Base-by-base conservation (phyloP, 1,140 invertebrate species). In the Apis dorsata region DNA sequence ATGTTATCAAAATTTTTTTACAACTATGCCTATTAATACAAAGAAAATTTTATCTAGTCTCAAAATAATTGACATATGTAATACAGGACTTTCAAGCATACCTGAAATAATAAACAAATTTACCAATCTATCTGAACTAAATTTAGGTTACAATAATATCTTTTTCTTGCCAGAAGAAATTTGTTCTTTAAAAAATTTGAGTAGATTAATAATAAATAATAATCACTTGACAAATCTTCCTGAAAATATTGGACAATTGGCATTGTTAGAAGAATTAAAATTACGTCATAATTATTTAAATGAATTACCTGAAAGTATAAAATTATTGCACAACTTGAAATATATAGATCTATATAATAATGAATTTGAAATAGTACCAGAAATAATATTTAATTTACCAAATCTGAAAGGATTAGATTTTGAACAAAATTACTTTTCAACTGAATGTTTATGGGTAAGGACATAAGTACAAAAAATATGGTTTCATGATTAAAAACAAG, bases 321-420 rank as follows among this genome's bases (percentile, higher is more conserved):
- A 53, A 49, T 34, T 74, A 19, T 68, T 93, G 12, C 72, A 75
- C 21, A 83, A 85, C 13, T 70, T 92, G 12, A 66, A 68, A 28
- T 71, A 88, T 21, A 24, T 93, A 1, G 92, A 93, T 83, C 75
- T 93, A 1, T 92, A 91, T n/a, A 51, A 90, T 28, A 93, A 93
- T 78, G 62, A 83, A 12, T 88, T 93, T 51, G 17, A 21, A 10
- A 71, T 78, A 8, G 0, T 88, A 1, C 86, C 91, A 8, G 28
- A 78, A n/a, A 12, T 34, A n/a, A 7, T 91, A 19, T 15, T 17
- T 1, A 28, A 59, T 1, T 63, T 90, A n/a, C 8, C 79, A 1
- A 80, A 49, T 19, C 84, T 93, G 19, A 4, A 80, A 69, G 86
- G 79, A 51, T 10, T 93, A 10, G 92, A 93, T 75, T 49, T 92